These are phyloP conservation scores for Nyctereutes procyonoides DNA, from an alignment of 2,113 vertebrate species.

Conservation along the genomic window DNA sequence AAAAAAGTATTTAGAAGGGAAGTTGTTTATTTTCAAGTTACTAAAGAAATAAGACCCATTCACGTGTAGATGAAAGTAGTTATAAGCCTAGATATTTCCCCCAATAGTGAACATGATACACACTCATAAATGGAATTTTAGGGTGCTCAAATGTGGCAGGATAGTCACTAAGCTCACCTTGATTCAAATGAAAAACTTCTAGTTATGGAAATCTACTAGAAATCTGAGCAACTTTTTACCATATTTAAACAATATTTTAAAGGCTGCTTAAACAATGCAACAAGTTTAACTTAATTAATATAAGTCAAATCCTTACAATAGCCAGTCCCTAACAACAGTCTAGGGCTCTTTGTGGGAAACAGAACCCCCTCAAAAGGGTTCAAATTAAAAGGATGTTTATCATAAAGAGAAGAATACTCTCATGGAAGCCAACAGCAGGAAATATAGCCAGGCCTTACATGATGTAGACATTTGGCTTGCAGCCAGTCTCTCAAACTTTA, in stretches of 20 bases:
- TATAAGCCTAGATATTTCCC: neutral
- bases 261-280: neutral
- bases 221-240: neutral
- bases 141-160: neutral
- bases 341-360: neutral
- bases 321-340: neutral
- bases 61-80: neutral
- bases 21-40: neutral
- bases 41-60: neutral
- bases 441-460: neutral
- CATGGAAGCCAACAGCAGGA: neutral
- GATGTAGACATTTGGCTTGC: conserved; percentile 12
- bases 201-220: neutral
- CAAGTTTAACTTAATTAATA: conserved; percentile 11
- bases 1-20: neutral
- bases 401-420: conserved; percentile 9
- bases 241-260: conserved; percentile 1
- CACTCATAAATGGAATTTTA: neutral
- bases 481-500: neutral
- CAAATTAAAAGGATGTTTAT: conserved; percentile 48
- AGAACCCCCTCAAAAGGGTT: neutral
- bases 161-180: neutral
- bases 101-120: neutral
- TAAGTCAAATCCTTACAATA: neutral
- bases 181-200: neutral